Evolutionary conservation across 1,140 invertebrate species (phyloP).

Genomic region (Eupristina koningsbergeri): DNA sequence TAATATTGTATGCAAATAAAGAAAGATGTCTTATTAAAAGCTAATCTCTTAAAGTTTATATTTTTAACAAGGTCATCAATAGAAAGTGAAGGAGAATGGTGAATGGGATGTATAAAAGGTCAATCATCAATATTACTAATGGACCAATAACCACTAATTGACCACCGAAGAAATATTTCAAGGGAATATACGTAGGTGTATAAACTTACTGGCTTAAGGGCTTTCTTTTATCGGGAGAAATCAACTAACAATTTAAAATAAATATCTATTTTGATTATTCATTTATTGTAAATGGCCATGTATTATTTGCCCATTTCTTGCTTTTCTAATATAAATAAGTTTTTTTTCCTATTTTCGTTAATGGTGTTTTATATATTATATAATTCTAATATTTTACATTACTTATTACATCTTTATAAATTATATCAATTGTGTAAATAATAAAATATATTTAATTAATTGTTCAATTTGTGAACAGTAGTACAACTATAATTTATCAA

Average conservation of each 20-base stretch:
- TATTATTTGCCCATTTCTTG: not conserved
- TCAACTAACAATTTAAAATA: constrained; percentile 11
- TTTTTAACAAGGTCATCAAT: not conserved
- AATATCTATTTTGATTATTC: constrained; percentile 22
- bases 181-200: not conserved
- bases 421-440: constrained; percentile 42
- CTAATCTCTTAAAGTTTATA: not conserved
- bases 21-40: not conserved
- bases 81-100: not conserved
- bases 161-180: not conserved
- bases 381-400: constrained; percentile 44
- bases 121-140: not conserved
- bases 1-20: not conserved
- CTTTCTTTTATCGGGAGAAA: constrained; percentile 12
- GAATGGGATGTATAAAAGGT: not conserved
- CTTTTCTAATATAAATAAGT: constrained; percentile 9
- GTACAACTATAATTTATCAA: constrained; percentile 39
- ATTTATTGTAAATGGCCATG: constrained; percentile 25
- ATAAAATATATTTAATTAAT: constrained; percentile 46
- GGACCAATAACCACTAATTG: constrained; percentile 19
- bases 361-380: constrained; percentile 20
- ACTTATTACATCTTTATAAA: constrained; percentile 12
- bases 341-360: constrained; percentile 10
- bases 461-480: constrained; percentile 19
- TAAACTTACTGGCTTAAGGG: not conserved